Percentiles rank a stretch among this genome's conserved stretches.
These are phyloP conservation scores for Apogon hyalosoma DNA, from an alignment of 2,797 vertebrate species.

Conservation along the genomic window DNA sequence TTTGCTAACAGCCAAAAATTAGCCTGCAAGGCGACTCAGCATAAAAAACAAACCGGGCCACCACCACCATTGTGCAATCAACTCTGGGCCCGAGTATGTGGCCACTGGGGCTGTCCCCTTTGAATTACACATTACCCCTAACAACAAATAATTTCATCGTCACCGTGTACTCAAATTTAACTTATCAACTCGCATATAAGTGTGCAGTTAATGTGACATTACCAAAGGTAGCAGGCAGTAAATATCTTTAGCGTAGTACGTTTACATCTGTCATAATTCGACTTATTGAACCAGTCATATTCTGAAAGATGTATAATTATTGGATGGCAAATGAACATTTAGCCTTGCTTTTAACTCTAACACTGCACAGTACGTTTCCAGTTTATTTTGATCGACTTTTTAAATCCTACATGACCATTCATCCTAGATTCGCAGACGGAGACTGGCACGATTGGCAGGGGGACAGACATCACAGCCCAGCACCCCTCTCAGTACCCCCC, in stretches of 20 bases:
- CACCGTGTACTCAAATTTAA: not conserved
- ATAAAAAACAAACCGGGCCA: conserved; percentile 76
- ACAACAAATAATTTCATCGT: not conserved
- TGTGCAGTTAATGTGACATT: conserved; percentile 9
- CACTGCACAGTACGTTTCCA: not conserved
- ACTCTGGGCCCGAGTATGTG: conserved; percentile 26
- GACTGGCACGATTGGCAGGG: conserved; percentile 94
- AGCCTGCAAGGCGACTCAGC: conserved; percentile 80
- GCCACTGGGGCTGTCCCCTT: conserved; percentile 15
- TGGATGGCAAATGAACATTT: not conserved
- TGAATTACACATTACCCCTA: not conserved
- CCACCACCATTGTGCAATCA: conserved; percentile 79
- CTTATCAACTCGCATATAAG: not conserved
- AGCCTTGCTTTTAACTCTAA: too few relatives aligned
- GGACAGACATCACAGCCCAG: conserved; percentile 94
- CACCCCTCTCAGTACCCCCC: conserved; percentile 93
- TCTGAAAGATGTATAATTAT: not conserved
- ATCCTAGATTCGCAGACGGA: conserved; percentile 93
- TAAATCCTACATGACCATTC: not conserved
- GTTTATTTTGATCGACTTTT: not conserved
- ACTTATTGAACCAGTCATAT: not conserved
- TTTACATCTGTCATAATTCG: conserved; percentile 4
- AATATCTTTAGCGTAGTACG: not conserved
- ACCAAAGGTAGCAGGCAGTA: not conserved
- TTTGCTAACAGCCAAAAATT: conserved; percentile 74